Evolutionary conservation across 1,140 invertebrate genomes (phyloP).

Genomic region (Halotydeus destructor): DNA sequence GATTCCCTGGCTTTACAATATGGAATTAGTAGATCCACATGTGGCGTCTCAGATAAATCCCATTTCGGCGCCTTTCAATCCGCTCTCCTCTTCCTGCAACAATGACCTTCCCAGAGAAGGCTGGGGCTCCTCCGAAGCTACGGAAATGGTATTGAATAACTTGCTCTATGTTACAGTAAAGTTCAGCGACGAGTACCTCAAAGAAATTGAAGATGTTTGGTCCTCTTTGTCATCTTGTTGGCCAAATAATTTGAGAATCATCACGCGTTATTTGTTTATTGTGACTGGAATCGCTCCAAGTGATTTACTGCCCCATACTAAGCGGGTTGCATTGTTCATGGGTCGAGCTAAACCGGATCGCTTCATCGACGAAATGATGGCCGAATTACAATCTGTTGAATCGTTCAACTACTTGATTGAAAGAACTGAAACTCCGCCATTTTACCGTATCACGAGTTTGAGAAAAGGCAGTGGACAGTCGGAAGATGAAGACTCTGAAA

Average conservation of each 20-base stretch:
- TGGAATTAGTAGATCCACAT: constrained; percentile 92
- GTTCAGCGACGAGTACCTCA: constrained; percentile 84
- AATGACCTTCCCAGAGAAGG: constrained; percentile 39
- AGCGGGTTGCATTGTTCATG: constrained; percentile 77
- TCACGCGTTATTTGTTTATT: constrained; percentile 90
- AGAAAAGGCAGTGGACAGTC: constrained; percentile 69
- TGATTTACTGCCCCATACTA: constrained; percentile 71
- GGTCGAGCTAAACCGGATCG: constrained; percentile 69
- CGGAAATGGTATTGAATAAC: constrained; percentile 97
- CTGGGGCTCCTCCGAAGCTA: constrained; percentile 93
- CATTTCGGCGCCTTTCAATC: constrained; percentile 13
- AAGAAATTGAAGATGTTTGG: constrained; percentile 89
- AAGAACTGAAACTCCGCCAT: constrained; percentile 87
- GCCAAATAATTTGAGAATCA: constrained; percentile 90
- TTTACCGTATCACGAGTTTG: constrained; percentile 76
- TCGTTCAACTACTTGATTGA: constrained; percentile 84
- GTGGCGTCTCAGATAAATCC: constrained; percentile 45
- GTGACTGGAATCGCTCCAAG: constrained; percentile 83
- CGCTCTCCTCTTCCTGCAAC: background rate
- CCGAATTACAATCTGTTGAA: constrained; percentile 73
- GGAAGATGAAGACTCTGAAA: constrained; percentile 29
- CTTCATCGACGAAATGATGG: constrained; percentile 87
- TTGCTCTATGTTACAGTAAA: constrained; percentile 93
- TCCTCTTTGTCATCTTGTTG: constrained; percentile 79
- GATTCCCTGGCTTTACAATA: constrained; percentile 91